Evolutionary conservation across 2,888 invertebrate species (phyloP), one percentile per base, ranked within the genome.

Genomic region (Magallana nippona): DNA sequence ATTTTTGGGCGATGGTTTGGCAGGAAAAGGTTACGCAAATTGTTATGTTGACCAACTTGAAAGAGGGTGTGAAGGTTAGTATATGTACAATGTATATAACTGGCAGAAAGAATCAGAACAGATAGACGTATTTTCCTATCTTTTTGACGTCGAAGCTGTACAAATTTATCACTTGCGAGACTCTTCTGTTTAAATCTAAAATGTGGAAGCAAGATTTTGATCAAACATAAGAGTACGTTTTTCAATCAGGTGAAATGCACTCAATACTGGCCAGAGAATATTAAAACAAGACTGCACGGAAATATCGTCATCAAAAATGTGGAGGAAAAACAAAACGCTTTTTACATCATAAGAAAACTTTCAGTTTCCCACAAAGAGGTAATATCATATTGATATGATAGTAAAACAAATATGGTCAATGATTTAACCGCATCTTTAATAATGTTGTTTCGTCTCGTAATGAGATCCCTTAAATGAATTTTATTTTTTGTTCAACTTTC

Each of bases 331-430:
- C 15, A 71, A 13, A 32, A 71, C 15, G 71, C 71, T 5, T 71
- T 71, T 22, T 71, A 71, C 27, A 2, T 71, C 27, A 71, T 27
- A 10, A 32, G 71, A 22, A 71, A 27, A 22, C 32, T 71, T 3
- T 32, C 71, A 3, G 13, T 71, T 27, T 71, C 71, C 22, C 71
- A 71, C 32, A 71, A 71, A 27, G 71, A 71, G 71, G 71, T 71
- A 71, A 11, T 19, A 13, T 63, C 11, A 8, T 22, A 22, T 8
- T 10, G 5, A 2, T 13, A 27, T 19, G 32, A 71, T 8, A 17
- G 11, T n/a, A 60, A 13, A 60, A 15, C 3, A n/a, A 60, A 8
- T 11, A 10, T 60, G 8, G 5, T 44, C 8, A 44, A 44, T 44
- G 44, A 44, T 44, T 44, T 44, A 8, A 44, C 44, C 10, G 5